Base-by-base conservation (phyloP, 1,140 invertebrate species). In the Trachelipus rathkii region DNA sequence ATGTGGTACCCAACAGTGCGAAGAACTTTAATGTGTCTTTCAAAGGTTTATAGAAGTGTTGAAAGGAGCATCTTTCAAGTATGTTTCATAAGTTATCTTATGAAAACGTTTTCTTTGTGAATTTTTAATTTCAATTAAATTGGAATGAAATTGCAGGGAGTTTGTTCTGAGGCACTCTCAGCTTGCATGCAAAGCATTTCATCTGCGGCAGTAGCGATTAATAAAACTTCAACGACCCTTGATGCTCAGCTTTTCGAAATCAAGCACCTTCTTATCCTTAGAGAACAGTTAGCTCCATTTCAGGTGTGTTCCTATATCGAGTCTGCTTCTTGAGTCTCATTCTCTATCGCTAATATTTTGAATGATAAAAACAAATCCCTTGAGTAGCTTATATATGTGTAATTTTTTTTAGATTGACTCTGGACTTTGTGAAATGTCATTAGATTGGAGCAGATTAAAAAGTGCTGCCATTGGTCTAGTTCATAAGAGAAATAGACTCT, bases 1-100 rank as follows among this genome's bases (percentile, higher is more conserved):
- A 97, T 99, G 95, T 99, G 97, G 97, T 99, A 98, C 87, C 97
- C 97, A 0, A 97, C 95, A 0, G 95, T 99, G 0, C 88, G 97
- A 15, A 87, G 97, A 71, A 97, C 97, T 0, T 85, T 99, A 10
- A 93, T 98, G 33, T 98, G 96, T 83, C 86, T 99, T 1, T 98
- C 96, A 0, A 92, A 98, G 80, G 87, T 99, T 0, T 98, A 97
- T 85, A 88, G 96, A 74, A 99, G 96, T 85, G 89, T 99, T 8
- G 97, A 99, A 86, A 91, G 91, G 82, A 91, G 92, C 76, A 97
- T 97, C 45, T 99, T 99, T 85, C 95, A 99, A 73, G 80, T 81
- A 72, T 60, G 70, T 21, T 44, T 0, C n/a, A 21, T 9, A 71
- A 19, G 2, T 33, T 24, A 0, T 33, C 7, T 5, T 15, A 44